Evolutionary conservation across 2,888 invertebrate species (phyloP).

Genomic region (Stramonita haemastoma): DNA sequence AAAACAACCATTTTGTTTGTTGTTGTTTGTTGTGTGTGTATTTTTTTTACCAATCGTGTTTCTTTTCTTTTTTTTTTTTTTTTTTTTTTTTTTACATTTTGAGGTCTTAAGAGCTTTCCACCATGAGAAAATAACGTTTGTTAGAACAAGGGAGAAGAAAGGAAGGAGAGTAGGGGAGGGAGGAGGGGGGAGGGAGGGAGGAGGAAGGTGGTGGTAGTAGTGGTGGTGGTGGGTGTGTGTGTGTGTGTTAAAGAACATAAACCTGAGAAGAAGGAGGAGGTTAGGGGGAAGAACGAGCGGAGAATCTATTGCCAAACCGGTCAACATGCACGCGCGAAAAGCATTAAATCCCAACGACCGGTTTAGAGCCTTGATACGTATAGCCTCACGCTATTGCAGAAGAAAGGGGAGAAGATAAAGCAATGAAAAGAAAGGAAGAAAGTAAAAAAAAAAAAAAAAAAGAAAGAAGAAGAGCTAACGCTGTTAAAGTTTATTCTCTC

Average conservation of each 20-base stretch:
- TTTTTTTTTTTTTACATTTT: not conserved
- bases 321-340: constrained; percentile 30
- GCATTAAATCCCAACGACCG: constrained; percentile 14
- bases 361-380: constrained; percentile 12
- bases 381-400: not conserved
- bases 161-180: not conserved
- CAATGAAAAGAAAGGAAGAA: not conserved
- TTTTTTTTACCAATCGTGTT: not conserved
- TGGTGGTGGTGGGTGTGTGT: too few relatives aligned
- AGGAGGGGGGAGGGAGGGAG: not conserved
- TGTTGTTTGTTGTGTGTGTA: not conserved
- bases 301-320: constrained; percentile 1
- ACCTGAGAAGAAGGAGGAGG: too few relatives aligned
- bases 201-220: not conserved
- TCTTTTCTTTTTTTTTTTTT: not conserved
- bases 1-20: not conserved
- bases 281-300: too few relatives aligned
- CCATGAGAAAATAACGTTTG: not conserved
- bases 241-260: too few relatives aligned
- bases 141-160: not conserved
- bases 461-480: not conserved
- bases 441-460: not conserved
- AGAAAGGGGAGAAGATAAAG: too few relatives aligned
- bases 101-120: not conserved
- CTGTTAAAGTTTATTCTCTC: constrained; percentile 13